phyloP scores from a whole-genome alignment of 2,888 invertebrate genomes.

The Eupithecia tripunctaria region DNA sequence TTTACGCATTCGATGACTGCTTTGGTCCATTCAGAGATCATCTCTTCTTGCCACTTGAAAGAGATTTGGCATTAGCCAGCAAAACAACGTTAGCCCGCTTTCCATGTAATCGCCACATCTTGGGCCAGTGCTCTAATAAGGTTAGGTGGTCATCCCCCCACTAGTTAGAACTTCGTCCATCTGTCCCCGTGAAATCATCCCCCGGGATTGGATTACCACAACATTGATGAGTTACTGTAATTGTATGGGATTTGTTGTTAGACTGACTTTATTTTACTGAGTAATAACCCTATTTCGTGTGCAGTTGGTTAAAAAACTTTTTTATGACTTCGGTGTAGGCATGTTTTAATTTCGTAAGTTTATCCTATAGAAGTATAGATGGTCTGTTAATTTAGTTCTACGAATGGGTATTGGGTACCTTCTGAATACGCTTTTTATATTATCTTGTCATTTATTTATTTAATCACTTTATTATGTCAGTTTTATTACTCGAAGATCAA shows the following conservation, averaged over 20 bases:
- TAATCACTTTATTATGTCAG: too few species aligned
- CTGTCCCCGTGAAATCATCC: constrained; percentile 28
- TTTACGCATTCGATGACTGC: too few species aligned
- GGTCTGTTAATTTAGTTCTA: too few species aligned
- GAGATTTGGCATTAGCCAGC: too few species aligned
- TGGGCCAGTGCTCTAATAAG: constrained; percentile 24
- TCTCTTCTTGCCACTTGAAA: too few species aligned
- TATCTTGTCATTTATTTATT: too few species aligned
- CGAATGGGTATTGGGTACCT: too few species aligned
- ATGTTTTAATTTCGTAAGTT: neutral
- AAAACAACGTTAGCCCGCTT: constrained; percentile 14
- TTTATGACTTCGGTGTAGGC: neutral
- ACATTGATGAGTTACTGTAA: constrained; percentile 22
- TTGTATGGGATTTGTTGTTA: constrained; percentile 17
- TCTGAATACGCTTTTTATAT: too few species aligned
- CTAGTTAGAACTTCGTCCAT: constrained; percentile 32
- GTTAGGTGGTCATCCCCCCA: constrained; percentile 27
- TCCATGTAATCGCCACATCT: constrained; percentile 11
- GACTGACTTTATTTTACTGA: neutral
- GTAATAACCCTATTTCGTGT: neutral
- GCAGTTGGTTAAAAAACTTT: neutral
- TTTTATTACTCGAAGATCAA: too few species aligned
- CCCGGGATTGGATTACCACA: constrained; percentile 16
- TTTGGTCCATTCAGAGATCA: too few species aligned
- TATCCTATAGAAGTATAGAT: neutral